Percentiles rank a stretch among this genome's conserved stretches.
phyloP scores from a whole-genome alignment of 2,888 invertebrate genomes.

The Cheiracanthium punctorium region DNA sequence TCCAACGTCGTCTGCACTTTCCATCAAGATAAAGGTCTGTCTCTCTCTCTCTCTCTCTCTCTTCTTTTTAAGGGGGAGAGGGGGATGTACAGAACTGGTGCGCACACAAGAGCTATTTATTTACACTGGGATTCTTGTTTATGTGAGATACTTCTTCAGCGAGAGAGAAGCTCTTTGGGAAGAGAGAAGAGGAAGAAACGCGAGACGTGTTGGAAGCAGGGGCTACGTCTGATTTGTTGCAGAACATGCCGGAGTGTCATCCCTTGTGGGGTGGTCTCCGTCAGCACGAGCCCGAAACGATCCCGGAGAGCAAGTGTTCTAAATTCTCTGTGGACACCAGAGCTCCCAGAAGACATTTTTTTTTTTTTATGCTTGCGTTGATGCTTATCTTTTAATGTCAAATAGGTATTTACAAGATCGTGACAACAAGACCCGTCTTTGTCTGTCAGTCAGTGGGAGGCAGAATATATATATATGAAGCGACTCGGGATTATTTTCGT shows the following conservation, averaged over 20 bases:
- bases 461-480: too few species aligned
- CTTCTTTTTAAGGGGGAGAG: too few species aligned
- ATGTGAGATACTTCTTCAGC: neutral
- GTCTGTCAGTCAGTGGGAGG: neutral
- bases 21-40: too few species aligned
- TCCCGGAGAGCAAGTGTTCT: neutral
- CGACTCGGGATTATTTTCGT: too few species aligned
- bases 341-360: neutral
- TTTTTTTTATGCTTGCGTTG: too few species aligned
- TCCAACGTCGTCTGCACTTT: conserved; percentile 7
- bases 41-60: too few species aligned
- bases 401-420: neutral
- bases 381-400: conserved; percentile 5
- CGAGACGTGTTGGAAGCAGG: neutral
- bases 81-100: neutral
- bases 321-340: neutral
- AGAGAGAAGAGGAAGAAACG: neutral
- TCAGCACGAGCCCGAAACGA: neutral
- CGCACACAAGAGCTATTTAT: neutral
- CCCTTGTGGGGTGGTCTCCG: neutral
- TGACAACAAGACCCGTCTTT: neutral
- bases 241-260: conserved; percentile 8
- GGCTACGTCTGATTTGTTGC: conserved; percentile 2
- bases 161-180: too few species aligned
- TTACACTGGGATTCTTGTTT: conserved; percentile 2